Conservation (phyloP, 2,888 invertebrate genomes). For the Girardia tigrina region DNA sequence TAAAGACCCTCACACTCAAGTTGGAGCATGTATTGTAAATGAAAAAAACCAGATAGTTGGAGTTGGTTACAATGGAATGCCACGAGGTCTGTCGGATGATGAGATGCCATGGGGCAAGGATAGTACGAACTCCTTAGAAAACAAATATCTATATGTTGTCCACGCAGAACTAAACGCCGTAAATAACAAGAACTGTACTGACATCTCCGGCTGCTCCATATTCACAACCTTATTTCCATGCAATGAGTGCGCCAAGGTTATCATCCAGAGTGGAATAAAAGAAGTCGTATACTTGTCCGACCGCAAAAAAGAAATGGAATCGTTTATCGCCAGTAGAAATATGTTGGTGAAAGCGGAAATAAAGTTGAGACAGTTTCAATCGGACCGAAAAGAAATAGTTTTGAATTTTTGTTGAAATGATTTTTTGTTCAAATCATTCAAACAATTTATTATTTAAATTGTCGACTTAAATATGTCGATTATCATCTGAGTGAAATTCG, state of each 20-base stretch:
- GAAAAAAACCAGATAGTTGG: constrained; percentile 72
- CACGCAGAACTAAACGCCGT: constrained; percentile 97
- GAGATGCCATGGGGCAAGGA: constrained; percentile 72
- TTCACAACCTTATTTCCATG: constrained; percentile 86
- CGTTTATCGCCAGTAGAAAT: neutral
- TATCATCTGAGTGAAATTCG: no score
- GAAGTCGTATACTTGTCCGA: constrained; percentile 61
- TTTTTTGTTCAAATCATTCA: no score
- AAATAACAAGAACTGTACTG: constrained; percentile 68
- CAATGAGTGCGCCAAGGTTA: constrained; percentile 89
- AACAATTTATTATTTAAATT: no score
- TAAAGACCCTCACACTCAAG: constrained; percentile 77
- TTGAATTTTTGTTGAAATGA: no score
- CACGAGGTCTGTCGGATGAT: constrained; percentile 70
- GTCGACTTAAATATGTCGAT: no score
- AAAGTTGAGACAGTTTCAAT: no score
- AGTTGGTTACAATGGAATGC: constrained; percentile 93
- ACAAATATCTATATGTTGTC: constrained; percentile 58
- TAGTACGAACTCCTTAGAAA: constrained; percentile 24
- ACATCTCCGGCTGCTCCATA: constrained; percentile 65
- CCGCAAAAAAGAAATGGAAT: constrained; percentile 51
- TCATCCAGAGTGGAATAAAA: constrained; percentile 77
- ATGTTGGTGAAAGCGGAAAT: neutral
- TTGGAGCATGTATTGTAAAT: constrained; percentile 85
- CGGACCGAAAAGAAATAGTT: no score